phyloP scores from a whole-genome alignment of 2,113 vertebrate genomes.

The Sinosuthora webbiana region DNA sequence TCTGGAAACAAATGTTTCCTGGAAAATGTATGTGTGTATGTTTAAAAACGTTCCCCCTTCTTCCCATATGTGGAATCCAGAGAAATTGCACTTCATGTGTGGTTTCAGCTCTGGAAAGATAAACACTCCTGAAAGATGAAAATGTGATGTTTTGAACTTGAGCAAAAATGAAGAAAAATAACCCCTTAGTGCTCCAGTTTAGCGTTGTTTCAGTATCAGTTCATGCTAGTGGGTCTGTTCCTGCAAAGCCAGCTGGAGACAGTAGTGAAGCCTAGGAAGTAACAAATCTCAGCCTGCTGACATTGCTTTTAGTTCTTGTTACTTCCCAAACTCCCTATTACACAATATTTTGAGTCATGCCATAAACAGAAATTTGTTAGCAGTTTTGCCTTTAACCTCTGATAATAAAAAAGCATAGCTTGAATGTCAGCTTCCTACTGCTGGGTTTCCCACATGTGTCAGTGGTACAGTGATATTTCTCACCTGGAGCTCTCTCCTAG shows the following conservation, averaged over 20 bases:
- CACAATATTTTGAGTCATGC: not conserved
- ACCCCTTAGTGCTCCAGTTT: not conserved
- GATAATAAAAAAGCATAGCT: not conserved
- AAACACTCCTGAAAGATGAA: not conserved
- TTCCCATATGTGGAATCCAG: not conserved
- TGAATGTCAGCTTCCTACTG: not conserved
- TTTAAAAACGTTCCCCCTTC: not conserved
- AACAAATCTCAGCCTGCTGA: not conserved
- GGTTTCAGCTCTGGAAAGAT: not conserved
- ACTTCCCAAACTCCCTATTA: not conserved
- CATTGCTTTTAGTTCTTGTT: not conserved
- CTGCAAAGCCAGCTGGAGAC: not conserved
- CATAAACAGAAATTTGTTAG: not conserved
- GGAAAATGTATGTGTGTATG: fast-evolving
- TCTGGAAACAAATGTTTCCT: not conserved
- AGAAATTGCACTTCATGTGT: not conserved
- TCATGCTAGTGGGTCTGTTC: not conserved
- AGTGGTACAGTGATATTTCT: not conserved
- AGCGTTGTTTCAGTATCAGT: not conserved
- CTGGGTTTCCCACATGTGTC: not conserved
- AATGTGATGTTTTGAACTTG: not conserved
- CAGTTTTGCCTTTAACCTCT: not conserved
- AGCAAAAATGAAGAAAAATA: not conserved
- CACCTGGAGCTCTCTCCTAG: not conserved
- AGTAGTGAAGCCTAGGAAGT: not conserved